Base-by-base conservation (phyloP, 2,113 vertebrate species). In the Zapus hudsonius region DNA sequence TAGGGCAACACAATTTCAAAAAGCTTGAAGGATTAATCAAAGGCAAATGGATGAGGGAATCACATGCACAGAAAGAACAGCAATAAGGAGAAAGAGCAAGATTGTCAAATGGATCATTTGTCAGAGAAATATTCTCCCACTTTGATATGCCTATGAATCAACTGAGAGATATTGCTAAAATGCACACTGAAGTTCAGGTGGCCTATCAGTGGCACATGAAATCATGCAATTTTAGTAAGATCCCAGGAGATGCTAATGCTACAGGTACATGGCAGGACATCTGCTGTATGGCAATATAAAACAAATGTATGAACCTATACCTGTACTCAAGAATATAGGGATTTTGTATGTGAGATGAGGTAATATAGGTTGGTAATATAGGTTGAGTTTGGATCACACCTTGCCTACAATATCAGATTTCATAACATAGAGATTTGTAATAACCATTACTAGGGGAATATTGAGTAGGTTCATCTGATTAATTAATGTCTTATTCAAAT, bases 1-100 rank as follows among this genome's bases (percentile, higher is more conserved):
- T 7, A 73, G 23, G 52, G 67, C n/a, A 81, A 92, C n/a, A 90
- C 72, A 36, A 92, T 76, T 16, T 87, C 55, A 90, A 84, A 44
- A 72, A 81, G 64, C n/a, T 75, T 93, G 55, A 81, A 84, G 23
- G 29, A 69, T 63, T 70, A 59, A 57, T 81, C 76, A 87, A 92
- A 75, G 61, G 38, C 52, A 17, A 87, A 87, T 67, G 25, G 47
- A 9, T 17, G 3, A 80, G 89, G 44, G 82, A 12, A 12, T 83
- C 70, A 83, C 33, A 73, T 31, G 9, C 10, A 74, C 7, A 74
- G 17, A 84, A 89, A 83, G 40, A 66, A 80, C 3, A 52, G 3
- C 25, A 16, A 27, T 38, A 64, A 72, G 20, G 5, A 66, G 16
- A 8, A 80, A 15, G 3, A 70, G 7, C 47, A 33, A 83, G 82